Evolutionary conservation across 1,140 invertebrate genomes (phyloP).

Genomic region (Helicoverpa zea): DNA sequence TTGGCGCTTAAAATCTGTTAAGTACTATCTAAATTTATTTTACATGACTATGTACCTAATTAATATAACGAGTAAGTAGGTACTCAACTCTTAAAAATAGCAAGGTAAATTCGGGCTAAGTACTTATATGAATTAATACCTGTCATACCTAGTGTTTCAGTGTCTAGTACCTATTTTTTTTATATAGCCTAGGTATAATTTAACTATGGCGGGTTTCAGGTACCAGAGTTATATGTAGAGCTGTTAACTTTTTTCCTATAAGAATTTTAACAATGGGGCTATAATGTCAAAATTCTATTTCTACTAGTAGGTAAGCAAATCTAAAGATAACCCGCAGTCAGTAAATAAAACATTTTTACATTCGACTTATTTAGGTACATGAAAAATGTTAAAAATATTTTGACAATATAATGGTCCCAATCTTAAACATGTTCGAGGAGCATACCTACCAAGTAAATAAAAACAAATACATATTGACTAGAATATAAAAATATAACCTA

Average conservation of each 20-base stretch:
- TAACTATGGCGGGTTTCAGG: no score
- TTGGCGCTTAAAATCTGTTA: no score
- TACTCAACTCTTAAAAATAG: neutral
- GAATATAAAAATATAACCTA: neutral
- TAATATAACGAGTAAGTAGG: neutral
- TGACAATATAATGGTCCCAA: slow-evolving; percentile 37
- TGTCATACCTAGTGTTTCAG: neutral
- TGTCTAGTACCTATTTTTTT: no score
- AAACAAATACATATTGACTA: slow-evolving; percentile 9
- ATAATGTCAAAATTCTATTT: no score
- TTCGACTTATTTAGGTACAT: neutral
- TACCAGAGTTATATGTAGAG: no score
- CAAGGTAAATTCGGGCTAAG: slow-evolving; percentile 11
- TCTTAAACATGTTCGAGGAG: slow-evolving; percentile 25
- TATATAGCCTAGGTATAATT: no score
- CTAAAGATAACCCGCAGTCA: no score
- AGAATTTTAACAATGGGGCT: no score
- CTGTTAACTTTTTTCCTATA: no score
- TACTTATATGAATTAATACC: neutral
- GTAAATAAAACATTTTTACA: neutral
- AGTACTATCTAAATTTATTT: no score
- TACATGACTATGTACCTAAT: no score
- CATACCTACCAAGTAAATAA: slow-evolving; percentile 27
- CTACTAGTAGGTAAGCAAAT: no score
- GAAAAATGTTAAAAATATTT: slow-evolving; percentile 31